Conservation (phyloP, 2,797 vertebrate species). For the Rhincodon typus region DNA sequence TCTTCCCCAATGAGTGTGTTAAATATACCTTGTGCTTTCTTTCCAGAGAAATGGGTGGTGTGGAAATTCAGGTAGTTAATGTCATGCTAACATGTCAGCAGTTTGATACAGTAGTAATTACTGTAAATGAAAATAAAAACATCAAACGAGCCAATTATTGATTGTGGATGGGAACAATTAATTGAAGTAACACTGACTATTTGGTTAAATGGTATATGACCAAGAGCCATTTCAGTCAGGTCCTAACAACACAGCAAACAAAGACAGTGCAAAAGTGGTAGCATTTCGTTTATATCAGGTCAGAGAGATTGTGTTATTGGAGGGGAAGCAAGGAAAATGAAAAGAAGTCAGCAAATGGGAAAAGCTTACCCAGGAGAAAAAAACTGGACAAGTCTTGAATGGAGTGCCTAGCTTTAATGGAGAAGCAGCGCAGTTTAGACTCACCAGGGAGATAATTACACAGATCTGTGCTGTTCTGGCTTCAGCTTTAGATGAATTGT, state of each 20-base stretch:
- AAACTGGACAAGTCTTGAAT: neutral
- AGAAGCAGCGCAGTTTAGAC: neutral
- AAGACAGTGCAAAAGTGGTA: neutral
- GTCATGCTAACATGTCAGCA: neutral
- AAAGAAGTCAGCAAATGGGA: neutral
- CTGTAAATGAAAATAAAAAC: neutral
- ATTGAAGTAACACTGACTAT: neutral
- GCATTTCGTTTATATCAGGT: neutral
- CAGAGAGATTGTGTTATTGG: neutral
- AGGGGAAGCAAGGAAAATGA: neutral
- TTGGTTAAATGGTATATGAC: neutral
- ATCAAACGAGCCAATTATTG: neutral
- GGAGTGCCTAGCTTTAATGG: neutral
- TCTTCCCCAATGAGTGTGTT: neutral
- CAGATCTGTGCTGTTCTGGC: neutral
- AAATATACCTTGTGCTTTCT: neutral
- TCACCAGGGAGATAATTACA: neutral
- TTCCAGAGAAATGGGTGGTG: neutral
- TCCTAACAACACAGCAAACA: neutral
- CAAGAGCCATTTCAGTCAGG: neutral
- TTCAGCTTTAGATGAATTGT: neutral
- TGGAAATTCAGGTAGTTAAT: neutral
- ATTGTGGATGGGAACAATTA: neutral
- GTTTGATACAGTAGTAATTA: neutral
- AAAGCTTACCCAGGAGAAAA: slow-evolving; percentile 4